Conservation (phyloP, 2,797 vertebrate species). For the Phoxinus dragarum region DNA sequence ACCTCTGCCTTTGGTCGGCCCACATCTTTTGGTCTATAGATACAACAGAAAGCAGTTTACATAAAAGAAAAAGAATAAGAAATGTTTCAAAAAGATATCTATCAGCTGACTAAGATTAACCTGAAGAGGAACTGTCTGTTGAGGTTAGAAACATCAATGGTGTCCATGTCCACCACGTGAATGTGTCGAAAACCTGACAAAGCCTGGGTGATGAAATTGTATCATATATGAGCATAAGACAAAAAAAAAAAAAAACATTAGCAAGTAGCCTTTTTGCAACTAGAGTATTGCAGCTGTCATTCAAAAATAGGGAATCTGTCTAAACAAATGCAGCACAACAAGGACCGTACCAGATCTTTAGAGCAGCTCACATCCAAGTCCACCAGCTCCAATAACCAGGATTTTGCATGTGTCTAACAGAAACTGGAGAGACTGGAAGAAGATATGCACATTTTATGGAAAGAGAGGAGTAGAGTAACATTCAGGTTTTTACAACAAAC, state of each 20-base stretch:
- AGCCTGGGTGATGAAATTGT: constrained; percentile 75
- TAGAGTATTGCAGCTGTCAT: not conserved
- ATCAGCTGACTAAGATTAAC: constrained; percentile 60
- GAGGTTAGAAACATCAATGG: constrained; percentile 96
- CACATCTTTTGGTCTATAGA: constrained; percentile 86
- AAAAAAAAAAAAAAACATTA: not conserved
- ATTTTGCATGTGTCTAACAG: constrained; percentile 91
- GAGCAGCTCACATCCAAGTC: constrained; percentile 94
- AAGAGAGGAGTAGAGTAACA: not conserved
- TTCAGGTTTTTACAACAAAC: not conserved
- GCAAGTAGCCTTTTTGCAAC: not conserved
- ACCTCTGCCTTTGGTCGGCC: constrained; percentile 91
- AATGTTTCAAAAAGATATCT: not conserved
- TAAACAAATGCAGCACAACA: not conserved
- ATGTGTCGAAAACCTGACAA: constrained; percentile 96
- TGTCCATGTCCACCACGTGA: constrained; percentile 99
- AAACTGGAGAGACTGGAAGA: constrained; percentile 86
- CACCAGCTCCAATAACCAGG: constrained; percentile 92
- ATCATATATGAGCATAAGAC: not conserved
- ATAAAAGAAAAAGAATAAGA: not conserved
- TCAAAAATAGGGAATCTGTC: not conserved
- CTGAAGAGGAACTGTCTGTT: constrained; percentile 99
- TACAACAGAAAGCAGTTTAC: not conserved
- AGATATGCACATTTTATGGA: not conserved
- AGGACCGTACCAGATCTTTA: constrained; percentile 89